Evolutionary conservation across 1,140 invertebrate species (phyloP).

Genomic region (Drosophila pseudoobscura): DNA sequence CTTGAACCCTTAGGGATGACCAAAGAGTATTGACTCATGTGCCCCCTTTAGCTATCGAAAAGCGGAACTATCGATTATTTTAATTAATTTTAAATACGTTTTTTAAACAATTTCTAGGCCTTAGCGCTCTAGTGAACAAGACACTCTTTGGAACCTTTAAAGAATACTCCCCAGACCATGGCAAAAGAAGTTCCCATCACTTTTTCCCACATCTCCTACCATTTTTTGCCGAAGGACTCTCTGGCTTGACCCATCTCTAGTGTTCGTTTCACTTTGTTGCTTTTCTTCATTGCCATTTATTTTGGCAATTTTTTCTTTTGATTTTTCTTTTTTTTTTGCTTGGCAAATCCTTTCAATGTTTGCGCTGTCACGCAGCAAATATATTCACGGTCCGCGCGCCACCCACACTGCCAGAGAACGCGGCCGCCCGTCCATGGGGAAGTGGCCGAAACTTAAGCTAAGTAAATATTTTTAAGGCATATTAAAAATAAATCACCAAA

Average conservation of each 20-base stretch:
- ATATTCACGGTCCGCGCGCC: conserved; percentile 27
- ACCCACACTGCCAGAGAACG: conserved; percentile 10
- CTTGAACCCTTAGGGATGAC: too few relatives aligned
- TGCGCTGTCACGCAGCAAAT: conserved; percentile 73
- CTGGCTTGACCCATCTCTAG: conserved; percentile 19
- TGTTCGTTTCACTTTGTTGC: not conserved
- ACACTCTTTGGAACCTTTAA: too few relatives aligned
- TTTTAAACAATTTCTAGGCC: not conserved
- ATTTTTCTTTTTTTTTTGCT: conserved; percentile 43
- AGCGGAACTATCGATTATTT: too few relatives aligned
- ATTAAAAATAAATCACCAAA: conserved; percentile 79
- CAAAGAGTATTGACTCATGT: too few relatives aligned
- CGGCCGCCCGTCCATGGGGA: conserved; percentile 3
- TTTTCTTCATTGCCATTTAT: conserved; percentile 22
- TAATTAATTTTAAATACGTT: too few relatives aligned
- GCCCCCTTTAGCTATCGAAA: too few relatives aligned
- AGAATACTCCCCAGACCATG: too few relatives aligned
- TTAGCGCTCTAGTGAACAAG: too few relatives aligned
- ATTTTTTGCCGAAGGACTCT: not conserved
- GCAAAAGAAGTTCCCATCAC: not conserved
- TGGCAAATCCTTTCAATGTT: conserved; percentile 79
- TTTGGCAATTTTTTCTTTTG: conserved; percentile 42
- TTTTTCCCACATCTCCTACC: not conserved
- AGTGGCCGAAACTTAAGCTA: conserved; percentile 56
- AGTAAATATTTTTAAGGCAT: conserved; percentile 78